phyloP scores from a whole-genome alignment of 2,113 vertebrate species.

The Myanophis thanlyinensis region DNA sequence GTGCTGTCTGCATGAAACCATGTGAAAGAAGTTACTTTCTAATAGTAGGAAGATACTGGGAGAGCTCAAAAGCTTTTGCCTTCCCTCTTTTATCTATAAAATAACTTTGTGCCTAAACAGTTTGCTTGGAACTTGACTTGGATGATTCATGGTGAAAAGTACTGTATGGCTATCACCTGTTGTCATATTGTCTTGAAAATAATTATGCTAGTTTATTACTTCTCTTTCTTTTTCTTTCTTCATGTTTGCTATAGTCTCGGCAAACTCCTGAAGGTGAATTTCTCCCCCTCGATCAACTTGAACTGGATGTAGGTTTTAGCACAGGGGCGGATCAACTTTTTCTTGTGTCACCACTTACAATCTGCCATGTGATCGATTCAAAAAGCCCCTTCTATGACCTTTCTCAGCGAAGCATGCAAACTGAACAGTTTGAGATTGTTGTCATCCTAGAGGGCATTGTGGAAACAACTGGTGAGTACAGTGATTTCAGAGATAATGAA shows the following conservation, averaged over 20 bases:
- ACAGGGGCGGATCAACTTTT: constrained; percentile 99
- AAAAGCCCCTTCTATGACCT: constrained; percentile 99
- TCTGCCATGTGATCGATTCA: constrained; percentile 98
- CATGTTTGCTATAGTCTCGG: constrained; percentile 83
- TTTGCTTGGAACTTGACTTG: constrained; percentile 40
- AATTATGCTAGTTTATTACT: constrained; percentile 53
- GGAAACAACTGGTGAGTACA: constrained; percentile 94
- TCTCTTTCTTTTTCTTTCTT: constrained; percentile 61
- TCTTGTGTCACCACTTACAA: constrained; percentile 97
- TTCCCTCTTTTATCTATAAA: not conserved
- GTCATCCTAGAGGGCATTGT: constrained; percentile 99
- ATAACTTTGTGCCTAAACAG: constrained; percentile 45
- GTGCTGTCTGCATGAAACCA: not conserved
- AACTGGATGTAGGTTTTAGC: constrained; percentile 98
- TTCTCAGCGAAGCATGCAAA: constrained; percentile 96
- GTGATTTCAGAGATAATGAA: rapidly evolving
- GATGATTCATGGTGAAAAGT: constrained; percentile 56
- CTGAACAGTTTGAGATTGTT: constrained; percentile 97
- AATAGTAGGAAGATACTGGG: not conserved
- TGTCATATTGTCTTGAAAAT: constrained; percentile 56
- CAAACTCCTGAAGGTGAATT: constrained; percentile 99
- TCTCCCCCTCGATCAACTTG: constrained; percentile 96
- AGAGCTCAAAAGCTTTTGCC: constrained; percentile 11
- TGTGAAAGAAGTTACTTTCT: not conserved
- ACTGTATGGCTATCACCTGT: constrained; percentile 60